Evolutionary conservation across 1,140 invertebrate genomes (phyloP).

Genomic region (Melanaphis sacchari): DNA sequence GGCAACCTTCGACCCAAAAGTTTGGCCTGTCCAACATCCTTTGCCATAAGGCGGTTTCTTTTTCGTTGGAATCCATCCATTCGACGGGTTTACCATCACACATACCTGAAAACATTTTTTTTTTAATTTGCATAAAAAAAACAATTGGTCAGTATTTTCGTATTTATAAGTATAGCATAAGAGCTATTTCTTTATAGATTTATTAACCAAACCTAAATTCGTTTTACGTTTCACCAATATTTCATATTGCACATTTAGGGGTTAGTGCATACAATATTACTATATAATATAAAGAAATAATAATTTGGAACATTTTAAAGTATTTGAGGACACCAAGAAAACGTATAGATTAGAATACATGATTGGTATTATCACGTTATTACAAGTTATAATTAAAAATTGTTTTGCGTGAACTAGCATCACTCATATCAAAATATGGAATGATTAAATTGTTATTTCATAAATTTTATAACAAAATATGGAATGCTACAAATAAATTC

Average conservation of each 20-base stretch:
- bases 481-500: too few relatives aligned
- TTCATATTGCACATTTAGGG: not conserved
- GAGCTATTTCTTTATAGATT: not conserved
- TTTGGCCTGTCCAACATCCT: conserved; percentile 92
- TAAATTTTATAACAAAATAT: too few relatives aligned
- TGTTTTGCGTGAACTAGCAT: too few relatives aligned
- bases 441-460: too few relatives aligned
- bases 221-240: not conserved
- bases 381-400: too few relatives aligned
- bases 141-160: not conserved
- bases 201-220: not conserved
- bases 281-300: too few relatives aligned
- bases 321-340: too few relatives aligned
- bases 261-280: too few relatives aligned
- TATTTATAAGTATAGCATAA: not conserved
- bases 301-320: too few relatives aligned
- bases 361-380: too few relatives aligned
- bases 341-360: too few relatives aligned
- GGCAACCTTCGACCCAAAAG: conserved; percentile 92
- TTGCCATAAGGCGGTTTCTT: conserved; percentile 90
- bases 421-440: too few relatives aligned
- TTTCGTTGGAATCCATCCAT: conserved; percentile 94
- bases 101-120: conserved; percentile 70
- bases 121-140: not conserved
- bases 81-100: conserved; percentile 85